Base-by-base conservation (phyloP, 2,888 invertebrate species). In the Resseliella maxima region DNA sequence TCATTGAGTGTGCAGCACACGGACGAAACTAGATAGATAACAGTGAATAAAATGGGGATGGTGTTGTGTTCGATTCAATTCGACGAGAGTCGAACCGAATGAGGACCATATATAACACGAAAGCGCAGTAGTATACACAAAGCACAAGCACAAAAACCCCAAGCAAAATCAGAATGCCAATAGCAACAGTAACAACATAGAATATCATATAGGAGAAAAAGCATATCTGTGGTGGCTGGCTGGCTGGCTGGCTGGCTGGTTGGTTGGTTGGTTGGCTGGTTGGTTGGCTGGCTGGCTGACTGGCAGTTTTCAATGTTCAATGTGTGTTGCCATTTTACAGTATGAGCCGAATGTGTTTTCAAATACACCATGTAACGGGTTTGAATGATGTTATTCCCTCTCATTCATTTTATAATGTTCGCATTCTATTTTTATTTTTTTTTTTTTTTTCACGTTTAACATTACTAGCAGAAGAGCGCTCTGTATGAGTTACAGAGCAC, bases 1-100 rank as follows among this genome's bases (percentile, higher is more conserved):
- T 83, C 83, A 83, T 83, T 83, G 83, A 83, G 83, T 83, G 83
- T 38, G 83, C 83, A 24, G 12, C 83, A 83, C 83, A 83, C 83
- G 36, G 83, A 83, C 72, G 72, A 72, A 72, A 72, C 72, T 72
- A 72, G 72, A 72, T 72, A 72, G 59, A 72, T 31, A 72, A 31
- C 72, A 72, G 72, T 59, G 59, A n/a, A 59, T 24, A 24, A 41
- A 12, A 50, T 50, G 72, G 35, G 72, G 27, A 59, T n/a, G 59
- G 27, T 50, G 24, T n/a, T 59, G 59, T 59, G 59, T 72, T 72
- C 72, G 72, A 72, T 72, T 72, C 72, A 72, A 72, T 72, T 72
- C 72, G 31, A 72, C 31, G 59, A 41, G 41, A 59, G 59, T 72
- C 72, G 72, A 59, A 72, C 12, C 2, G 46, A 50, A 18, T 31